Conservation (phyloP, 2,797 vertebrate species). For the Morus bassanus region DNA sequence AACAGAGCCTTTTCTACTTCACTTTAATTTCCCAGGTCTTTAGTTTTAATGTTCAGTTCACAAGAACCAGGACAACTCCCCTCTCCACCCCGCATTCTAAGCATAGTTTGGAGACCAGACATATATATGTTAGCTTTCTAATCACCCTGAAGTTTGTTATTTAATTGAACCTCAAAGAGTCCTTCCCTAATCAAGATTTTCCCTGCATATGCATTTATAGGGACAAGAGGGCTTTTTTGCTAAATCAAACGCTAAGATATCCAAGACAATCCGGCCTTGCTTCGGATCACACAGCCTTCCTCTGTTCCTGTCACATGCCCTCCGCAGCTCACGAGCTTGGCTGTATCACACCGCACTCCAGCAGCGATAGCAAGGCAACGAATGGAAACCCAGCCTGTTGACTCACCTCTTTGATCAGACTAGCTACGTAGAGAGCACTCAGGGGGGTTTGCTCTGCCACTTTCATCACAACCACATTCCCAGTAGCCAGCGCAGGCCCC, state of each 20-base stretch:
- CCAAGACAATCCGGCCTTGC: neutral
- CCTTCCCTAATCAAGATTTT: neutral
- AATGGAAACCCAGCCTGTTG: neutral
- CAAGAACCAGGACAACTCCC: neutral
- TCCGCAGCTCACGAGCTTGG: neutral
- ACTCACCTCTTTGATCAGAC: slow-evolving; percentile 88
- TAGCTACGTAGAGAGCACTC: slow-evolving; percentile 90
- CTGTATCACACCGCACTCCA: accelerated
- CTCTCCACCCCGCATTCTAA: neutral
- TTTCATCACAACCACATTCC: slow-evolving; percentile 97
- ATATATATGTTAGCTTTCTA: neutral
- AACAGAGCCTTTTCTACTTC: neutral
- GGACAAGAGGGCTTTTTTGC: accelerated
- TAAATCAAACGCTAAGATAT: neutral
- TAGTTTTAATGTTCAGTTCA: neutral
- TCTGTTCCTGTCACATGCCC: neutral
- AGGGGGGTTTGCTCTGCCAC: slow-evolving; percentile 94
- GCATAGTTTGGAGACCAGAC: neutral
- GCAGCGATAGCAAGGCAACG: accelerated
- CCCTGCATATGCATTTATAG: neutral
- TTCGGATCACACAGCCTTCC: neutral
- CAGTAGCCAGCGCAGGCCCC: slow-evolving; percentile 91
- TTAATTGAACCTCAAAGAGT: neutral
- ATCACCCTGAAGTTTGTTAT: neutral
- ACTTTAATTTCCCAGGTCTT: neutral